Evolutionary conservation across 2,888 invertebrate species (phyloP).

Genomic region (Eueremaeus valkanovi): DNA sequence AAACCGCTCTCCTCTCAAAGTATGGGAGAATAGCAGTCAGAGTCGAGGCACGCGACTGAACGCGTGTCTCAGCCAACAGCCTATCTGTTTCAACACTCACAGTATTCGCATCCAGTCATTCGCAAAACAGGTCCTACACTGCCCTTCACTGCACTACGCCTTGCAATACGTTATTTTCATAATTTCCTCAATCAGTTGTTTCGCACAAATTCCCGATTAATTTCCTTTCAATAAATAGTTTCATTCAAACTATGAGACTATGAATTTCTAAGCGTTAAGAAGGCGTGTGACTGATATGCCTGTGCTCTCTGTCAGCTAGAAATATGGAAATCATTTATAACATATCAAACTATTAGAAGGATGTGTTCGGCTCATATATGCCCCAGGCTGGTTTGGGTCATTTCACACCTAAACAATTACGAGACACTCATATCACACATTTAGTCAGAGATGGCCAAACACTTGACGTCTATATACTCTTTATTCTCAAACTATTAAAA

Average conservation of each 20-base stretch:
- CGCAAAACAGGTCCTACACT: conserved; percentile 3
- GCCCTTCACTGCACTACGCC: no score
- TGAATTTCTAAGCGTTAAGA: neutral
- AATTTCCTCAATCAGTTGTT: conserved; percentile 11
- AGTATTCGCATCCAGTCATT: neutral
- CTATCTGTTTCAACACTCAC: neutral
- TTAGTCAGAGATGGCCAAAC: neutral
- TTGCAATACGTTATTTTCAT: no score
- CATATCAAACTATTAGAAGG: neutral
- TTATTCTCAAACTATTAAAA: no score
- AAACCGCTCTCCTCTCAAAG: neutral
- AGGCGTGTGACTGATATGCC: conserved; percentile 17
- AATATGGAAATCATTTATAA: neutral
- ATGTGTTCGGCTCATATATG: neutral
- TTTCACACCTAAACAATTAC: conserved; percentile 27
- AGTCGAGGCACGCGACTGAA: neutral
- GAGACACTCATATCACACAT: neutral
- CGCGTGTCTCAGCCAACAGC: neutral
- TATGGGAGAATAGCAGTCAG: no score
- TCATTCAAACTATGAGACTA: conserved; percentile 2
- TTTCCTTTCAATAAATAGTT: conserved; percentile 7
- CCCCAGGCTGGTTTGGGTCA: neutral
- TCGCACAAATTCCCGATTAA: conserved; percentile 30
- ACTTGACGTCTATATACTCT: no score
- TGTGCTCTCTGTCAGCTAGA: neutral